Evolutionary conservation across 2,113 vertebrate species (phyloP).

Genomic region (Rattus norvegicus): DNA sequence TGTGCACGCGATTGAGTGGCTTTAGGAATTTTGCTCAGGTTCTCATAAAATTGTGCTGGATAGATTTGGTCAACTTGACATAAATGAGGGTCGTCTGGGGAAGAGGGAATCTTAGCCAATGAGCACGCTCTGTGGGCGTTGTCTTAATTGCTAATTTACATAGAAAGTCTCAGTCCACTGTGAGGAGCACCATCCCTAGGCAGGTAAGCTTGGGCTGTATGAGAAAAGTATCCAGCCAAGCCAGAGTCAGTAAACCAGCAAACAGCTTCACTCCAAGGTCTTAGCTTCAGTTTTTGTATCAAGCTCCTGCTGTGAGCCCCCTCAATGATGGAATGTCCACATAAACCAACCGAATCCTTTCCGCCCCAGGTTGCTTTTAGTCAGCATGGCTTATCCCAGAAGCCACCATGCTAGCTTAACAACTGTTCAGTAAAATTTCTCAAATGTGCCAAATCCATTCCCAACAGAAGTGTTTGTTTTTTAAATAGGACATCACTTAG

Average conservation of each 20-base stretch:
- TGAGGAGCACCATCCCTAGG: neutral
- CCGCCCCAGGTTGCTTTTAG: neutral
- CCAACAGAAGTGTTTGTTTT: neutral
- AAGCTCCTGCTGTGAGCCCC: neutral
- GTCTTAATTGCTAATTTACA: neutral
- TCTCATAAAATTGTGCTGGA: neutral
- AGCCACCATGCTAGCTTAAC: neutral
- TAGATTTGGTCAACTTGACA: neutral
- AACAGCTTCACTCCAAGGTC: neutral
- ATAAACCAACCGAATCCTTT: neutral
- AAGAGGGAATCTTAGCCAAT: neutral
- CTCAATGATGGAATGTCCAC: neutral
- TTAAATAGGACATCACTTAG: neutral
- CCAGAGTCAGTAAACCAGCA: neutral
- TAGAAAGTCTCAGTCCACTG: neutral
- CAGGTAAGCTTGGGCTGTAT: neutral
- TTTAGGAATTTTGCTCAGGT: slow-evolving; percentile 3
- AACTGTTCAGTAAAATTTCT: neutral
- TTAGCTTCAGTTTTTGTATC: neutral
- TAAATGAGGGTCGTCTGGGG: neutral
- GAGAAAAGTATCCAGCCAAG: neutral
- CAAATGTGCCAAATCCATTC: neutral
- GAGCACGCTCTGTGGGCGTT: neutral
- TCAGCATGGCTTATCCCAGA: no score
- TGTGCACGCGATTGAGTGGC: neutral